Evolutionary conservation across 2,113 vertebrate species (phyloP), one percentile per base, ranked within the genome.

Genomic region (Collichthys lucidus): DNA sequence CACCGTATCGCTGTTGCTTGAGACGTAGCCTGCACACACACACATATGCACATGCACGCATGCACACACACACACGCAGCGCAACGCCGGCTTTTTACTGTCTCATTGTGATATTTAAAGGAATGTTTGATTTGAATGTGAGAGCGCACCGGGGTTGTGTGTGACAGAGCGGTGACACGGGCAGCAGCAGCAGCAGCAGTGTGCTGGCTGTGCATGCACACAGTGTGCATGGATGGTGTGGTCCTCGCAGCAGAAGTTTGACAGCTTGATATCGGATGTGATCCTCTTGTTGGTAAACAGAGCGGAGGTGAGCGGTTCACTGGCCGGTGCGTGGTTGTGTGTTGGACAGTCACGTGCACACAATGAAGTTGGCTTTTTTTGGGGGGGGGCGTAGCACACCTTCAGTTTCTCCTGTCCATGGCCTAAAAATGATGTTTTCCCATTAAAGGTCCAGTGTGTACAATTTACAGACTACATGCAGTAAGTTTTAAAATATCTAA

Each of bases 1-100:
- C 89, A 87, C 86, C 73, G 73, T 65, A 11, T 67, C 72, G 86
- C 29, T 83, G 79, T 68, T 74, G 75, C 86, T 44, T 44, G 74
- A 87, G 83, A 83, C 78, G 71, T 65, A 68, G 65, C 29, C 16
- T 49, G 17, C 67, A 20, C 63, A 19, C 72, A 47, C 63, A 31
- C 56, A 24, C 62, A 44, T 52, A 15, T 26, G 3, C 29, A 10
- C 61, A 20, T 69, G 24, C 40, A 17, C 62, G 17, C 62, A 52
- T 57, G 29, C 55, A 20, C 62, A 52, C 62, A 40, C 55, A 26
- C 47, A n/a, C 76, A 15, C 56, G 35, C 35, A n/a, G 31, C 69
- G 47, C 17, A 24, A 63, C 66, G 16, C 80, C 62, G 77, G 83
- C 61, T 79, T 31, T 63, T 59, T 26, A 55, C 64, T 3, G 69